These are phyloP conservation scores for Hemiscyllium ocellatum DNA, from an alignment of 2,113 vertebrate genomes.

Conservation along the genomic window DNA sequence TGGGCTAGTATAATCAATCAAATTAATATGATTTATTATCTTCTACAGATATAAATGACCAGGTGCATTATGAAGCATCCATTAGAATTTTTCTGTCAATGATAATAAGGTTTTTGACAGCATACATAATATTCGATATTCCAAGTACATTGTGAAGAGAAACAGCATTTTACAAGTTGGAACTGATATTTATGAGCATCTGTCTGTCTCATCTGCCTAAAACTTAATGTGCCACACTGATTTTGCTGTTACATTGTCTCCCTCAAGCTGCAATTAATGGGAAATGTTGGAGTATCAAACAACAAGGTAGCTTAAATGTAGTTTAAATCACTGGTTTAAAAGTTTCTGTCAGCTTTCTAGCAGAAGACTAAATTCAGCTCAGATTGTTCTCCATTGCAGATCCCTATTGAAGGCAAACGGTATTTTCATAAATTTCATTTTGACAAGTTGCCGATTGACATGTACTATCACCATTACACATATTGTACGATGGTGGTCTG, in stretches of 20 bases:
- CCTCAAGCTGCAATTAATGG: slow-evolving; percentile 27
- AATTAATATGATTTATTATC: not conserved
- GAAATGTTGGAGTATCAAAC: not conserved
- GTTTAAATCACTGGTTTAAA: not conserved
- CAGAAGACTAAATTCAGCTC: not conserved
- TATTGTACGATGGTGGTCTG: not conserved
- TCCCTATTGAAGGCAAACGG: not conserved
- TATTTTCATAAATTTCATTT: not conserved
- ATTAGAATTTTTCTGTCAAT: not conserved
- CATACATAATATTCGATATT: not conserved
- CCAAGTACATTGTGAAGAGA: not conserved
- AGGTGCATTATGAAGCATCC: not conserved
- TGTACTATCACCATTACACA: not conserved
- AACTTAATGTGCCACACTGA: not conserved
- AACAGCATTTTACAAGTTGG: not conserved
- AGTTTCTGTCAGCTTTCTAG: not conserved
- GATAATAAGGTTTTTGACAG: slow-evolving; percentile 18
- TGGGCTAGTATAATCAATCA: not conserved
- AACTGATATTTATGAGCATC: slow-evolving; percentile 30
- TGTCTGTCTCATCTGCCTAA: not conserved
- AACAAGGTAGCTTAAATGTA: not conserved
- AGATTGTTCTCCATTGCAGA: not conserved
- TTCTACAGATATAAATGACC: not conserved
- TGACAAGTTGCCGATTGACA: not conserved
- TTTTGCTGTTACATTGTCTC: not conserved